Base-by-base conservation (phyloP, 2,888 invertebrate genomes). In the Ryuthela nishihirai region DNA sequence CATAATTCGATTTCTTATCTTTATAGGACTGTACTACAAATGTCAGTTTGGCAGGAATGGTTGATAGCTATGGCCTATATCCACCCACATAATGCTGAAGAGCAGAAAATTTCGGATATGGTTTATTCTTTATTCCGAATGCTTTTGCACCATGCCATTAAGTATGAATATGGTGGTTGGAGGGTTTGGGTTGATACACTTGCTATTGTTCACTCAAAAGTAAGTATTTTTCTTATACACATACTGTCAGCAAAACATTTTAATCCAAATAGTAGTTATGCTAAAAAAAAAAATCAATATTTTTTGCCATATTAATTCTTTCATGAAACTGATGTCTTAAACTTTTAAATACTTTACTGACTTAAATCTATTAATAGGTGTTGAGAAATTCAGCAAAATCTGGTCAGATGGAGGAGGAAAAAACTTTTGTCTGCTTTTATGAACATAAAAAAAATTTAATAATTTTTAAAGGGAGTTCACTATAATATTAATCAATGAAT, bases 31-130 rank as follows among this genome's bases (percentile, higher is more conserved):
- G 54, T 99, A 12, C 80, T 99, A 36, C 99, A 99, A 78, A 99
- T 99, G 99, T 98, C 98, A 0, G 99, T 99, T 1, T 99, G 99
- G 99, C 78, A 83, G 75, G 98, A 95, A 72, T 99, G 99, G 99
- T 80, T 99, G 10, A 98, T 99, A 69, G 95, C 97, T 4, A 87
- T 94, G 86, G 93, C 97, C 23, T 97, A 97, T 75, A 94, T 99
- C 65, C 97, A 95, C 75, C 98, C 98, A 0, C 88, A 90, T 75
- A 92, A 86, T 69, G 84, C 87, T 0, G 94, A 95, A 71, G 94
- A 98, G 72, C 92, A 94, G 73, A 91, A 94, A 76, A 88, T 97
- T 49, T 93, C 94, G 0, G 97, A 97, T 72, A 92, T 97, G 90
- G 98, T 99, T 34, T 98, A 97, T 76, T 89, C 94, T 0, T 78